Percentiles rank a stretch among this genome's conserved stretches.
phyloP scores from a whole-genome alignment of 2,797 vertebrate species.

The Naso thynnoides region DNA sequence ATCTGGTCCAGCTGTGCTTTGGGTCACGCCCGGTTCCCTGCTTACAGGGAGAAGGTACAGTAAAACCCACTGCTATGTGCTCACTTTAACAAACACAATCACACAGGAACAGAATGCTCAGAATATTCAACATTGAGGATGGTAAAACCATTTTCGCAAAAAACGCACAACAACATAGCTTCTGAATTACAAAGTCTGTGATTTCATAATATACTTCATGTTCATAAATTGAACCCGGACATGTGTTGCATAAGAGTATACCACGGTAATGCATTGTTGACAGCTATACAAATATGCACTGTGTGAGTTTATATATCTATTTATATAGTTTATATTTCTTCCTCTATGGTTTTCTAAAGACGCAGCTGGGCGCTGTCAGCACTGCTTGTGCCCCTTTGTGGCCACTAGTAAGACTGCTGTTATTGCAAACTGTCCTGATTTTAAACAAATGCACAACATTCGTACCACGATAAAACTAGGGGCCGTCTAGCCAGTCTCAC shows the following conservation, averaged over 20 bases:
- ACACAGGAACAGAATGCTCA: constrained; percentile 91
- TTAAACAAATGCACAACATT: constrained; percentile 99
- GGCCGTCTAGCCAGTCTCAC: constrained; percentile 92
- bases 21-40: constrained; percentile 41
- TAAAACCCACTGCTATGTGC: constrained; percentile 80
- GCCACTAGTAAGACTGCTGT: constrained; percentile 90
- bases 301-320: constrained; percentile 74
- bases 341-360: constrained; percentile 91
- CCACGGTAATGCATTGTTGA: constrained; percentile 78
- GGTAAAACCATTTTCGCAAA: constrained; percentile 91
- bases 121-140: constrained; percentile 96
- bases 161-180: constrained; percentile 82
- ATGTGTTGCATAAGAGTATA: constrained; percentile 84
- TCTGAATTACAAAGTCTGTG: constrained; percentile 92
- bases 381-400: constrained; percentile 95
- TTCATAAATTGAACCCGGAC: constrained; percentile 96
- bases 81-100: constrained; percentile 84
- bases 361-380: constrained; percentile 95
- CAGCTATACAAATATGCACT: constrained; percentile 83
- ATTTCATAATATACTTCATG: constrained; percentile 76
- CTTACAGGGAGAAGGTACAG: constrained; percentile 45
- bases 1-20: constrained; percentile 63
- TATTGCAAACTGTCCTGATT: constrained; percentile 99
- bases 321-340: constrained; percentile 76
- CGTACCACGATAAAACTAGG: constrained; percentile 99